These are phyloP conservation scores for Heterocephalus glaber DNA, from an alignment of 2,113 vertebrate genomes.

Conservation along the genomic window DNA sequence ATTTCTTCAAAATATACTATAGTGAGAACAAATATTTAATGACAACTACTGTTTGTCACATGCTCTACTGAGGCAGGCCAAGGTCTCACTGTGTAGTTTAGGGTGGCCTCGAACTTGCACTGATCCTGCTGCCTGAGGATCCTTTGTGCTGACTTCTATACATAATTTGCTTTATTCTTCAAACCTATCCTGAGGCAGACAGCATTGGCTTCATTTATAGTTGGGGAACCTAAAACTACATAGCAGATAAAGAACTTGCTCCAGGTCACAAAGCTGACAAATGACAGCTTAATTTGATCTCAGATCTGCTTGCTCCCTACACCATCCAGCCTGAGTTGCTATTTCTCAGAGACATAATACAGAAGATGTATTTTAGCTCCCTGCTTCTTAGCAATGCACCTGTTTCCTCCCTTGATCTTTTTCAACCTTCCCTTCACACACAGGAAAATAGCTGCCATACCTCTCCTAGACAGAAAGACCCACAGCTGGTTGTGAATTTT, in stretches of 20 bases:
- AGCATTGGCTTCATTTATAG: not conserved
- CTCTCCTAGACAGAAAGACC: constrained; percentile 65
- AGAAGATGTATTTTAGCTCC: not conserved
- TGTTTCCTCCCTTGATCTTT: not conserved
- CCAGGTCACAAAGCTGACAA: not conserved
- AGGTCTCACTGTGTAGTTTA: not conserved
- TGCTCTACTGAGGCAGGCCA: not conserved
- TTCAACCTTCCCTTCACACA: not conserved
- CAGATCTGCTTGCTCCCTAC: not conserved
- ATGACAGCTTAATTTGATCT: not conserved
- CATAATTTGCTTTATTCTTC: not conserved
- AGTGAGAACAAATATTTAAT: not conserved
- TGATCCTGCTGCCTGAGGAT: not conserved
- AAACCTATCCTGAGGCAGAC: not conserved
- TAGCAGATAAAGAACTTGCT: not conserved
- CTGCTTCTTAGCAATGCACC: not conserved
- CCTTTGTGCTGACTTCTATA: not conserved
- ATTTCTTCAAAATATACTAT: not conserved
- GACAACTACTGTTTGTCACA: not conserved
- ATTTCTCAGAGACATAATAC: not conserved
- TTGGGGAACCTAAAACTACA: not conserved
- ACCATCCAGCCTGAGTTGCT: not conserved
- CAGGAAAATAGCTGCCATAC: not conserved
- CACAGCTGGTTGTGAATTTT: constrained; percentile 50
- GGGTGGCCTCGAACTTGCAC: not conserved